Conservation (phyloP, 2,797 vertebrate genomes). For the Argentina silus region DNA sequence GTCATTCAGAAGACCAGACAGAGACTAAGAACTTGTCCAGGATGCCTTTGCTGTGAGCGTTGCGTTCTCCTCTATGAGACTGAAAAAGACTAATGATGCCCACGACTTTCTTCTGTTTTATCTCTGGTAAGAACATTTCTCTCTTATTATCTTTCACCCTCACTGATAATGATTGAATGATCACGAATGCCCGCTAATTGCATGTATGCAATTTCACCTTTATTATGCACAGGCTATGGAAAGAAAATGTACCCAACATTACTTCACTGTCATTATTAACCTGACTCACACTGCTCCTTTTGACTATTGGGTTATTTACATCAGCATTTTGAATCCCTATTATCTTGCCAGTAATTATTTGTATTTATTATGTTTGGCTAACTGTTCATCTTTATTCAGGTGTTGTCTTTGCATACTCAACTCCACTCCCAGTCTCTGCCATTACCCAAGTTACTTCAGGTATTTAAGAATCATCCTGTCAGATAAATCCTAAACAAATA, state of each 20-base stretch:
- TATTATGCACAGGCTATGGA: too few species aligned
- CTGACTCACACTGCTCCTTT: background rate
- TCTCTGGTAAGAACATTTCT: constrained; percentile 46
- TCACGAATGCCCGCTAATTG: background rate
- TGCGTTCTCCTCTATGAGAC: background rate
- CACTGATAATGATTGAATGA: too few species aligned
- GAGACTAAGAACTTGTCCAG: background rate
- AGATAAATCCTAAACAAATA: background rate
- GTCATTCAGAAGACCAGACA: background rate
- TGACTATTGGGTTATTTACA: background rate
- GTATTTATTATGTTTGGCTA: background rate
- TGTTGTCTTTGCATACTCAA: constrained; percentile 29
- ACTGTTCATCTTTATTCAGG: constrained; percentile 37
- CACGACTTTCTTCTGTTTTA: background rate
- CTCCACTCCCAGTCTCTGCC: background rate
- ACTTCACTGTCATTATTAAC: too few species aligned
- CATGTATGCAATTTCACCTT: too few species aligned
- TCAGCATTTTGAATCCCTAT: background rate
- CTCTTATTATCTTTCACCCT: too few species aligned
- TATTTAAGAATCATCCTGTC: background rate
- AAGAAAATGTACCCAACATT: too few species aligned
- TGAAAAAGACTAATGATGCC: constrained; percentile 8
- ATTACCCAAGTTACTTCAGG: background rate
- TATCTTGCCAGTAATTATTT: background rate
- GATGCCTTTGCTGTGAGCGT: background rate